phyloP scores from a whole-genome alignment of 64 coral and sea anemone genomes.

The Actinia equina region DNA sequence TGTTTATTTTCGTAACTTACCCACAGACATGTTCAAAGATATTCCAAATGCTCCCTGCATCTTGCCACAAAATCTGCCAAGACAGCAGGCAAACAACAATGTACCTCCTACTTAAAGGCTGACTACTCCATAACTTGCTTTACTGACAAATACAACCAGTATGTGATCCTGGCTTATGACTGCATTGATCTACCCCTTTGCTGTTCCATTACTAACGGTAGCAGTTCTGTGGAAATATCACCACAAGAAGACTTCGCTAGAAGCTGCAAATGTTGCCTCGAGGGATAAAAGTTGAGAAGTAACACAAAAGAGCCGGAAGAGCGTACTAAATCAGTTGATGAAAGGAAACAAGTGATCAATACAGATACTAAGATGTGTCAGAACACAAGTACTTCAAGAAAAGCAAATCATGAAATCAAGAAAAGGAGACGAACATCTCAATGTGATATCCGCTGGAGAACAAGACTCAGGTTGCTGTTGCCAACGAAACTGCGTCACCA shows the following conservation, averaged over 20 bases:
- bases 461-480: not conserved
- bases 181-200: constrained; percentile 8
- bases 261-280: not conserved
- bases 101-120: no score
- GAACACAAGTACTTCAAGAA: not conserved
- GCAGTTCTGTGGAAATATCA: constrained; percentile 14
- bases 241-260: not conserved
- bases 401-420: not conserved
- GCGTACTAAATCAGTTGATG: not conserved
- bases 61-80: no score
- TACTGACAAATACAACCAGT: not conserved
- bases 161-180: not conserved
- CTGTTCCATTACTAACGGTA: not conserved
- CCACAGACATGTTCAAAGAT: no score
- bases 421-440: not conserved
- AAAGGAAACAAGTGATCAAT: not conserved
- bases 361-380: not conserved
- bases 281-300: no score
- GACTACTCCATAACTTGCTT: constrained; percentile 9
- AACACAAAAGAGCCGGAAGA: not conserved
- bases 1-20: no score
- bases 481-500: not conserved
- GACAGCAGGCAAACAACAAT: no score
- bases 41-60: no score
- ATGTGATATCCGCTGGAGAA: not conserved